phyloP scores from a whole-genome alignment of 2,797 vertebrate genomes.

The Notoglanidium macrostoma region DNA sequence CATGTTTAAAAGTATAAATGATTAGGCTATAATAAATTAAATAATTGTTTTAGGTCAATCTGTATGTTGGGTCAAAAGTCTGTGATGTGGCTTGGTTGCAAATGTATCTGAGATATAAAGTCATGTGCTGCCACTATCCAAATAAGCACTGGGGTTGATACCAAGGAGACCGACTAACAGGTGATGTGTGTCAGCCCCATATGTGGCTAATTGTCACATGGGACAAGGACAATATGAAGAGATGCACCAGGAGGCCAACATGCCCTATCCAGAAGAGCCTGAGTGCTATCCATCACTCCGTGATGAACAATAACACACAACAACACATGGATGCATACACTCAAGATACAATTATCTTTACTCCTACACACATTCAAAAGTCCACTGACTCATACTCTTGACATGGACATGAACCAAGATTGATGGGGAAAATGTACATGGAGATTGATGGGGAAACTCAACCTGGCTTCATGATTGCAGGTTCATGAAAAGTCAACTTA shows the following conservation, averaged over 20 bases:
- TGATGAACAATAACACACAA: slow-evolving; percentile 46
- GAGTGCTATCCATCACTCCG: slow-evolving; percentile 67
- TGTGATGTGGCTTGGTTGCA: background rate
- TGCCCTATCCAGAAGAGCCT: slow-evolving; percentile 63
- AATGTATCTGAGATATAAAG: background rate
- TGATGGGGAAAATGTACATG: background rate
- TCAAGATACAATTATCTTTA: slow-evolving; percentile 28
- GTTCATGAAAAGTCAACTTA: background rate
- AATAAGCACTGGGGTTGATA: slow-evolving; percentile 32
- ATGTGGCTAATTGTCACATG: slow-evolving; percentile 70
- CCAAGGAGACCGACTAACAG: slow-evolving; percentile 70
- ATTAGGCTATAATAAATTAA: background rate
- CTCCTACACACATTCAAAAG: slow-evolving; percentile 7
- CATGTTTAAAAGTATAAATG: background rate
- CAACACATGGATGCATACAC: slow-evolving; percentile 18
- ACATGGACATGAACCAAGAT: slow-evolving; percentile 23
- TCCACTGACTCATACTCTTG: slow-evolving; percentile 2
- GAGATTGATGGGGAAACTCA: background rate
- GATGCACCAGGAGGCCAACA: slow-evolving; percentile 63
- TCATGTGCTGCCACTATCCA: too few relatives aligned
- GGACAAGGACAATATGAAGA: slow-evolving; percentile 74
- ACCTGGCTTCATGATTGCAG: slow-evolving; percentile 4
- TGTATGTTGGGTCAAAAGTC: background rate
- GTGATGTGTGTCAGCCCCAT: slow-evolving; percentile 75
- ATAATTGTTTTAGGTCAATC: background rate